phyloP scores from a whole-genome alignment of 92 coral and sea anemone genomes.

The Zoanthus gigantus region DNA sequence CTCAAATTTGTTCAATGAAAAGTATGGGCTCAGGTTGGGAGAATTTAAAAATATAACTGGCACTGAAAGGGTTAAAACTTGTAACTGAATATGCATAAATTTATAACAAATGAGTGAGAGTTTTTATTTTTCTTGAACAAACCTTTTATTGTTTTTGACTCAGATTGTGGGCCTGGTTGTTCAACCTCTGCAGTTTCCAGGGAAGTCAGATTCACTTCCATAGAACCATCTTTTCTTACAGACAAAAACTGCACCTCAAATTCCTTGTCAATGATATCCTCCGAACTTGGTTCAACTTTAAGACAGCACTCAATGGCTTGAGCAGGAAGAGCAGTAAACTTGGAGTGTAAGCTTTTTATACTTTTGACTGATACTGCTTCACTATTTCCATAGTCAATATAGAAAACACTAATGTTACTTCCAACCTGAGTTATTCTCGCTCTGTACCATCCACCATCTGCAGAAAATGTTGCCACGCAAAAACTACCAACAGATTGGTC shows the following conservation, averaged over 20 bases:
- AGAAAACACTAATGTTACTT: conserved; percentile 29
- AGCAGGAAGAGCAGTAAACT: conserved; percentile 75
- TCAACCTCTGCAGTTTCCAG: conserved; percentile 36
- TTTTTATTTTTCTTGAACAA: not conserved
- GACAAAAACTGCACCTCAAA: conserved; percentile 64
- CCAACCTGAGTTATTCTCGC: conserved; percentile 38
- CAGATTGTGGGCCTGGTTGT: not conserved
- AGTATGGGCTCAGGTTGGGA: too few species aligned
- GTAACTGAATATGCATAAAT: too few species aligned
- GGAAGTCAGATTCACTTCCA: conserved; percentile 66
- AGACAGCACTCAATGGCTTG: conserved; percentile 56
- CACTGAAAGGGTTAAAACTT: too few species aligned
- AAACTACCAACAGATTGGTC: not conserved
- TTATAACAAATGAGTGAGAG: too few species aligned
- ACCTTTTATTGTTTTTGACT: not conserved
- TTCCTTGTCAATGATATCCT: conserved; percentile 65
- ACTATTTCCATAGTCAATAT: conserved; percentile 92
- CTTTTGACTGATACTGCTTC: conserved; percentile 75
- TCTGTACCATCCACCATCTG: conserved; percentile 89
- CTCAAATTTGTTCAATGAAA: too few species aligned
- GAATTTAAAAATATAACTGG: too few species aligned
- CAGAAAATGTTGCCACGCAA: conserved; percentile 53
- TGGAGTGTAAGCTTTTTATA: conserved; percentile 55
- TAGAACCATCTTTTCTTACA: conserved; percentile 12
- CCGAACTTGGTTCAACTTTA: not conserved